Evolutionary conservation across 1,140 invertebrate species (phyloP).

Genomic region (Caenorhabditis tropicalis): DNA sequence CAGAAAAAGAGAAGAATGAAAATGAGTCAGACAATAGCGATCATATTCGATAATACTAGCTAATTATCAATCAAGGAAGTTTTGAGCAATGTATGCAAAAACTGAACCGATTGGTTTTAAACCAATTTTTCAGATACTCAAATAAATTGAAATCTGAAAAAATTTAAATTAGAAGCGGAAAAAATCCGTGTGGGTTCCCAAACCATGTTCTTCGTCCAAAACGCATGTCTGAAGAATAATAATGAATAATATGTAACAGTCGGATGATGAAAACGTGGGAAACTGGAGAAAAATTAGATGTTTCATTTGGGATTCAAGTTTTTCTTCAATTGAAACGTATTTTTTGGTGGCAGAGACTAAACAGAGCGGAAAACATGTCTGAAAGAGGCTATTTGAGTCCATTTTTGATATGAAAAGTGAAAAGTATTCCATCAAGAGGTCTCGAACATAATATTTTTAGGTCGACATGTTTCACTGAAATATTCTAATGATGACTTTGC

Average conservation of each 20-base stretch:
- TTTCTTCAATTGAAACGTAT: background rate
- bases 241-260: background rate
- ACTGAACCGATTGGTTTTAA: background rate
- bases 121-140: too few species aligned
- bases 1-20: too few species aligned
- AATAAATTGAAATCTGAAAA: too few species aligned
- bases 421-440: background rate
- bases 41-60: background rate
- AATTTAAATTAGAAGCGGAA: too few species aligned
- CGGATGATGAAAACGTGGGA: background rate
- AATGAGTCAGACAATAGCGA: too few species aligned
- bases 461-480: background rate
- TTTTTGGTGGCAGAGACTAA: too few species aligned
- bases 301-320: background rate
- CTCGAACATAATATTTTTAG: background rate
- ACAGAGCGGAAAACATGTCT: background rate
- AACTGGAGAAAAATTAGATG: background rate
- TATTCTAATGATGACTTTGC: background rate
- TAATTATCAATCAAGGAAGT: background rate
- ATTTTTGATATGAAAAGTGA: background rate
- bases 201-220: too few species aligned
- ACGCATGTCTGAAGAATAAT: too few species aligned
- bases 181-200: too few species aligned
- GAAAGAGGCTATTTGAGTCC: background rate
- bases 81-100: background rate